Evolutionary conservation across 2,113 vertebrate species (phyloP).

Genomic region (Callaeas wilsoni): DNA sequence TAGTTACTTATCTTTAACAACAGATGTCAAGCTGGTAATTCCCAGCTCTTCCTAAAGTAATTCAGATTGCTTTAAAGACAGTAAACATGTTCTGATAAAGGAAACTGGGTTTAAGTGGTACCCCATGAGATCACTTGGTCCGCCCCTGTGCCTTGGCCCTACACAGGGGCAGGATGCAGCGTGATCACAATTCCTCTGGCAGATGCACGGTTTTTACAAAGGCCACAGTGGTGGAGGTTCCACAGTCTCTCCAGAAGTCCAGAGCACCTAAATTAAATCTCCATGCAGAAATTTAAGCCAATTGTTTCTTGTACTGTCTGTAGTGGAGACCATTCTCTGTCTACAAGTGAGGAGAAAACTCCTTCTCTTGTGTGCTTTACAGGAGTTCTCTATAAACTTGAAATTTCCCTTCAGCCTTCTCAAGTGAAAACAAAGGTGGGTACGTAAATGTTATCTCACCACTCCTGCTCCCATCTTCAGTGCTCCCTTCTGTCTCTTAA

Average conservation of each 20-base stretch:
- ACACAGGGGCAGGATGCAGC: not conserved
- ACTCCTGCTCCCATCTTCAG: not conserved
- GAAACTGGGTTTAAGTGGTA: not conserved
- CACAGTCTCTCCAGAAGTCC: not conserved
- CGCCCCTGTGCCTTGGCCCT: not conserved
- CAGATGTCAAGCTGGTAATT: not conserved
- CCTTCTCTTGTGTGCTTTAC: not conserved
- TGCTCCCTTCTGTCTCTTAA: not conserved
- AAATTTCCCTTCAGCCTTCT: not conserved
- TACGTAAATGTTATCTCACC: not conserved
- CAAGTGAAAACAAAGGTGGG: rapidly evolving
- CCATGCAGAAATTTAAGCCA: not conserved
- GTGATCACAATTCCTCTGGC: not conserved
- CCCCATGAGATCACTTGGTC: not conserved
- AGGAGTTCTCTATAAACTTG: not conserved
- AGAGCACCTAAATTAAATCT: not conserved
- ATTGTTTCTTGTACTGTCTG: not conserved
- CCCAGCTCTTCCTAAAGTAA: not conserved
- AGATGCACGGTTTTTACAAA: not conserved
- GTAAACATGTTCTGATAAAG: not conserved
- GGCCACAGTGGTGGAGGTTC: not conserved
- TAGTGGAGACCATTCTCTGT: not conserved
- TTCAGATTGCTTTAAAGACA: not conserved
- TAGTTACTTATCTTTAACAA: not conserved
- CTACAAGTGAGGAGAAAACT: not conserved